phyloP scores from a whole-genome alignment of 2,888 invertebrate species.

The Hymenopus coronatus region DNA sequence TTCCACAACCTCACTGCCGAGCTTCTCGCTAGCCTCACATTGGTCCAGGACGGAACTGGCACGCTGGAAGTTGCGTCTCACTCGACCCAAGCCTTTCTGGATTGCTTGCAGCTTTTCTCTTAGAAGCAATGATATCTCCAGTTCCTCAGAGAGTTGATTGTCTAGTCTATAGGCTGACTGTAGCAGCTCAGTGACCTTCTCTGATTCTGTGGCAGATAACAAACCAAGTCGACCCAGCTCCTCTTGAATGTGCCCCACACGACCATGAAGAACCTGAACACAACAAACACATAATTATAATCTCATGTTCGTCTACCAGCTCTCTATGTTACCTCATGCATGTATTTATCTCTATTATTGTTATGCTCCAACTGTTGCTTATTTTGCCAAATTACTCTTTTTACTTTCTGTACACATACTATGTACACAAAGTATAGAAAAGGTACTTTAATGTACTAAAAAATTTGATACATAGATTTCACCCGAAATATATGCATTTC shows the following conservation, averaged over 20 bases:
- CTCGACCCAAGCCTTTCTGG: slow-evolving; percentile 65
- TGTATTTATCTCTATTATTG: no score
- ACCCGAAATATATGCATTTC: no score
- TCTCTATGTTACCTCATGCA: no score
- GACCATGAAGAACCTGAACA: slow-evolving; percentile 59
- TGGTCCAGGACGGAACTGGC: slow-evolving; percentile 59
- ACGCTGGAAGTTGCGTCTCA: slow-evolving; percentile 66
- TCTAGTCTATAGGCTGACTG: slow-evolving; percentile 69
- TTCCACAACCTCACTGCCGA: slow-evolving; percentile 74
- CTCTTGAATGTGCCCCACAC: slow-evolving; percentile 76
- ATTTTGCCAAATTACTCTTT: no score
- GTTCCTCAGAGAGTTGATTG: slow-evolving; percentile 70
- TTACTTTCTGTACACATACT: no score
- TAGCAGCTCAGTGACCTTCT: slow-evolving; percentile 69
- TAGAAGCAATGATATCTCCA: slow-evolving; percentile 68
- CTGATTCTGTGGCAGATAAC: slow-evolving; percentile 65
- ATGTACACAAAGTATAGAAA: no score
- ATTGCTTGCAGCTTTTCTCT: slow-evolving; percentile 72
- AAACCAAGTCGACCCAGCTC: slow-evolving; percentile 74
- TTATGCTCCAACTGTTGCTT: no score
- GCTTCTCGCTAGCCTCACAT: slow-evolving; percentile 68
- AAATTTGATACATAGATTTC: no score
- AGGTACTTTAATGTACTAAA: no score
- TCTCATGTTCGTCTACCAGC: no score
- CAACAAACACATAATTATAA: not conserved